Percentiles rank a stretch among this genome's conserved stretches.
Conservation (phyloP, 2,888 invertebrate genomes). For the Thumatha senex region DNA sequence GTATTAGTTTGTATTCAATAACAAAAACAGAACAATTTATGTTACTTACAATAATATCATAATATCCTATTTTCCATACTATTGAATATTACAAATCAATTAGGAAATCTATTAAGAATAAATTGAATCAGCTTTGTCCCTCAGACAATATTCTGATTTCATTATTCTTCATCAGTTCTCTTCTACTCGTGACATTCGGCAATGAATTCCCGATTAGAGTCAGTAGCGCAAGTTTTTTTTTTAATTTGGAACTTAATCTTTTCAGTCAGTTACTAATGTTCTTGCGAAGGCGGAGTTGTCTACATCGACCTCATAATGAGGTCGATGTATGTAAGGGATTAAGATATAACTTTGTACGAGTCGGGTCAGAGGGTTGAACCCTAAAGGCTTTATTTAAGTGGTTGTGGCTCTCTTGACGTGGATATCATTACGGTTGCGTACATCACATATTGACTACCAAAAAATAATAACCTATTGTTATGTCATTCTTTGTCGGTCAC, state of each 20-base stretch:
- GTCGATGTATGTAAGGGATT: too few species aligned
- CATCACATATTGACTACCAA: too few species aligned
- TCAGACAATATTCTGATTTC: constrained; percentile 5
- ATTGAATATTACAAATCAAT: constrained; percentile 2
- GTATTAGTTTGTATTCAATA: too few species aligned
- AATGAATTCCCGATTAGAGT: constrained; percentile 14
- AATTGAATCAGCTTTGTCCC: constrained; percentile 6
- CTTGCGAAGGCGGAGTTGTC: constrained; percentile 1
- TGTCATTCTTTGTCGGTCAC: too few species aligned
- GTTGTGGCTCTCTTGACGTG: too few species aligned
- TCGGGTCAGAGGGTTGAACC: too few species aligned
- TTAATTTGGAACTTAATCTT: constrained; percentile 5
- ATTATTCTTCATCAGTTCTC: constrained; percentile 20
- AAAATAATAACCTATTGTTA: too few species aligned
- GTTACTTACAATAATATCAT: neutral
- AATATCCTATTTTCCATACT: neutral
- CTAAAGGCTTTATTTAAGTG: too few species aligned
- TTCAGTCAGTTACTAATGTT: constrained; percentile 2
- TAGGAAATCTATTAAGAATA: constrained; percentile 8
- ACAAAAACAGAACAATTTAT: neutral
- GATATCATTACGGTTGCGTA: too few species aligned
- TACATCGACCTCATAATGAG: too few species aligned
- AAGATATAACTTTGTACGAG: too few species aligned
- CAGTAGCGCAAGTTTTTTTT: constrained; percentile 8
- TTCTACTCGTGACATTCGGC: constrained; percentile 4